Evolutionary conservation across 2,888 invertebrate genomes (phyloP).

Genomic region (Drosophila fulvimacula): DNA sequence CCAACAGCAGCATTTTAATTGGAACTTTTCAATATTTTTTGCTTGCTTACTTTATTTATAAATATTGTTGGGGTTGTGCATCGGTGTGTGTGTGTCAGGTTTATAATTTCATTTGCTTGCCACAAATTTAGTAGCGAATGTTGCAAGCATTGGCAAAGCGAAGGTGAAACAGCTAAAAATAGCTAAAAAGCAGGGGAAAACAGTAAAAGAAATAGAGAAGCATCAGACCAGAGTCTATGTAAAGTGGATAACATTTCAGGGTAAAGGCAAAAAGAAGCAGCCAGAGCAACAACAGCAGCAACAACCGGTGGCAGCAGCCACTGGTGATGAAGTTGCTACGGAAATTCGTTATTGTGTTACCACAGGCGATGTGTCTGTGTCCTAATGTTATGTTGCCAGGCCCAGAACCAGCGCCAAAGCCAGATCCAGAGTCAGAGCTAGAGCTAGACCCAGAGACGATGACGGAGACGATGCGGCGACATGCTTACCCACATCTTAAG

Average conservation of each 20-base stretch:
- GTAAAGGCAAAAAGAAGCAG: constrained; percentile 40
- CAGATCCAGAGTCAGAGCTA: constrained; percentile 14
- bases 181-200: constrained; percentile 22
- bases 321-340: constrained; percentile 79
- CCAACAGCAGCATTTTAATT: constrained; percentile 21
- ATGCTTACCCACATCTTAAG: constrained; percentile 34
- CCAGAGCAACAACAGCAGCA: constrained; percentile 20
- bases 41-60: constrained; percentile 7
- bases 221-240: constrained; percentile 59
- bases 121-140: constrained; percentile 36
- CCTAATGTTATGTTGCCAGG: constrained; percentile 68
- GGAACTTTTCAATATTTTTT: background rate
- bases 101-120: constrained; percentile 63
- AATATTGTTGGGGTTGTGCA: background rate
- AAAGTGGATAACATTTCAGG: constrained; percentile 74
- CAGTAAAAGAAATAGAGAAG: constrained; percentile 48
- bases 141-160: constrained; percentile 3
- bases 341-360: constrained; percentile 83
- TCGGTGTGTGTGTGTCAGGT: constrained; percentile 24
- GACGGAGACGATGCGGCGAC: constrained; percentile 32
- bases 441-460: constrained; percentile 19
- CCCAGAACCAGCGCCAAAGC: constrained; percentile 20
- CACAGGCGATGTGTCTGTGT: constrained; percentile 82
- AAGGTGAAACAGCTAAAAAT: constrained; percentile 20
- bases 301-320: constrained; percentile 25